Conservation (phyloP, 2,888 invertebrate genomes). For the Tiliacea aurago region DNA sequence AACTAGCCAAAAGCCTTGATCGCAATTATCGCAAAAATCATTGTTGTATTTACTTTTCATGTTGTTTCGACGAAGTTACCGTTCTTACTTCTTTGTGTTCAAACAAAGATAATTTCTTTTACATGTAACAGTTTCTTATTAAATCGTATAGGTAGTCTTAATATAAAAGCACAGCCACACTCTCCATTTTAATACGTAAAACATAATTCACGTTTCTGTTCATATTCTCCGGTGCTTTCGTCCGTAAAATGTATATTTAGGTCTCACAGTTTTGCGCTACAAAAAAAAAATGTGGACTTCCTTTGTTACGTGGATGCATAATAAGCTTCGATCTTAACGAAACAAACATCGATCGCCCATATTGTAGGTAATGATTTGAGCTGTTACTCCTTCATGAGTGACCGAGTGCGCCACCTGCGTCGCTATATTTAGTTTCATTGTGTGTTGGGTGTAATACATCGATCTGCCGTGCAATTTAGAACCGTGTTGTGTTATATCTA, state of each 20-base stretch:
- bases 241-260: slow-evolving; percentile 55
- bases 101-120: slow-evolving; percentile 14
- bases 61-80: slow-evolving; percentile 7
- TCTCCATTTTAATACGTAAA: slow-evolving; percentile 37
- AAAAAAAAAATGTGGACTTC: slow-evolving; percentile 54
- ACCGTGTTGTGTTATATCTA: slow-evolving; percentile 60
- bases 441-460: slow-evolving; percentile 83
- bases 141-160: slow-evolving; percentile 26
- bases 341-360: slow-evolving; percentile 62
- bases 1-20: slow-evolving; percentile 6
- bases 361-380: slow-evolving; percentile 69
- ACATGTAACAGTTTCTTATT: slow-evolving; percentile 20
- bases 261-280: slow-evolving; percentile 41
- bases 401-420: slow-evolving; percentile 80
- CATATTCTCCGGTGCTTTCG: slow-evolving; percentile 39
- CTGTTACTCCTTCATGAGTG: slow-evolving; percentile 77
- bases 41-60: neutral
- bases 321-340: slow-evolving; percentile 52
- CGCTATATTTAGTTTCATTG: slow-evolving; percentile 89
- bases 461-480: slow-evolving; percentile 77
- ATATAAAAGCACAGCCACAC: slow-evolving; percentile 16
- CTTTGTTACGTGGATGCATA: slow-evolving; percentile 55
- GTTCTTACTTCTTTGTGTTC: slow-evolving; percentile 15
- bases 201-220: slow-evolving; percentile 51
- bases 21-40: neutral